Conservation (phyloP, 2,888 invertebrate species). For the Meghimatium bilineatum region DNA sequence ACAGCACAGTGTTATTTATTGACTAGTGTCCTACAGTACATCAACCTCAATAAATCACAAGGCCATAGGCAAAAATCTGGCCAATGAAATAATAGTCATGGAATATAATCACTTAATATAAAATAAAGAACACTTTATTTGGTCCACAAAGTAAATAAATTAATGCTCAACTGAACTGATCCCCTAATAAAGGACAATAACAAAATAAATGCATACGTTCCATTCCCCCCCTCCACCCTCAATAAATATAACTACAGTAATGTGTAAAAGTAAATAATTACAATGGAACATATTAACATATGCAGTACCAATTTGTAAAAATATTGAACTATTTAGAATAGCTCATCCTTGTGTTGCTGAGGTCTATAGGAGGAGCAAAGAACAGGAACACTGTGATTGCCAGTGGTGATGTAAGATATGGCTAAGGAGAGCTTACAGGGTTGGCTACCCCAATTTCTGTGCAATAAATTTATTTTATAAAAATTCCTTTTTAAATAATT, state of each 20-base stretch:
- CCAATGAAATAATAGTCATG: not conserved
- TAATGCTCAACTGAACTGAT: not conserved
- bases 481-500: too few species aligned
- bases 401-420: too few species aligned
- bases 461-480: too few species aligned
- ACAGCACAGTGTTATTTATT: not conserved
- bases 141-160: not conserved
- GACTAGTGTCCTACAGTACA: not conserved
- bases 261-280: not conserved
- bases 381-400: not conserved
- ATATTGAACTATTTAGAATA: not conserved
- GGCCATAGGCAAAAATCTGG: not conserved
- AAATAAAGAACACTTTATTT: not conserved
- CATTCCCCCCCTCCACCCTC: too few species aligned
- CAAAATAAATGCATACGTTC: not conserved
- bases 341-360: too few species aligned
- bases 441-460: too few species aligned
- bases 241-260: not conserved
- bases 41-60: not conserved
- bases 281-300: not conserved
- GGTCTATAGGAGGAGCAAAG: too few species aligned
- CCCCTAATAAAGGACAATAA: not conserved
- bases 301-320: not conserved
- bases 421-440: too few species aligned
- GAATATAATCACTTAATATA: not conserved